Base-by-base conservation (phyloP, 2,888 invertebrate species). In the Meiosimyza platycephala region DNA sequence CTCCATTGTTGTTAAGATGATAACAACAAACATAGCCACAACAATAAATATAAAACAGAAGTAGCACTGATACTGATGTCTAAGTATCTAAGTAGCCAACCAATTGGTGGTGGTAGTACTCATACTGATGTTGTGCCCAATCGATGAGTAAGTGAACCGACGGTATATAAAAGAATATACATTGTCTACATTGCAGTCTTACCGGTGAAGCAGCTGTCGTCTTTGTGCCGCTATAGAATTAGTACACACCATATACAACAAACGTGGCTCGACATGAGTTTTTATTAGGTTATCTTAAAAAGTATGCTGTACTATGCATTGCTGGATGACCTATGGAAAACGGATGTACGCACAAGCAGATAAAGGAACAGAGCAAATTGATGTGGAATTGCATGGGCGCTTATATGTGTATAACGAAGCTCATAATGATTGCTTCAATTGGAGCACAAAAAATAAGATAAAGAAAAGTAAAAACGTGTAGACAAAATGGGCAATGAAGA, bases 211-310 rank as follows among this genome's bases (percentile, higher is more conserved):
- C 67, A 67, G 55, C 67, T 67, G 67, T 22, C 48, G 40, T 63
- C 13, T 11, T 47, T 40, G 40, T 40, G 40, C 15, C 18, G 57
- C 67, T 67, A 67, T 40, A 40, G 40, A 40, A 40, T 40, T 9
- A 9, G 6, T 40, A 2, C 55, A 22, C 28, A 55, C 54, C 18
- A 40, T 47, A 18, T 40, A 60, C 13, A 13, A 47, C 67, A 54
- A 57, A 22, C 16, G 67, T 47, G 67, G 55, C 18, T 55, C 47
- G 16, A 47, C 66, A 57, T 48, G 67, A 55, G 22, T 47, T 47
- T 40, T 18, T 40, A 16, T 47, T 33, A 67, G 67, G 67, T 55
- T 57, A 67, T 67, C 55, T 67, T 47, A 55, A 66, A 66, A 33
- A 54, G 15, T 28, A 47, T 16, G 22, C 57, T 57, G 28, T 57